A percentile compares a stretch with the other conserved stretches of the same genome.
Evolutionary conservation across 2,113 vertebrate species (phyloP).

Genomic region (Brachypodius melanocephalos): DNA sequence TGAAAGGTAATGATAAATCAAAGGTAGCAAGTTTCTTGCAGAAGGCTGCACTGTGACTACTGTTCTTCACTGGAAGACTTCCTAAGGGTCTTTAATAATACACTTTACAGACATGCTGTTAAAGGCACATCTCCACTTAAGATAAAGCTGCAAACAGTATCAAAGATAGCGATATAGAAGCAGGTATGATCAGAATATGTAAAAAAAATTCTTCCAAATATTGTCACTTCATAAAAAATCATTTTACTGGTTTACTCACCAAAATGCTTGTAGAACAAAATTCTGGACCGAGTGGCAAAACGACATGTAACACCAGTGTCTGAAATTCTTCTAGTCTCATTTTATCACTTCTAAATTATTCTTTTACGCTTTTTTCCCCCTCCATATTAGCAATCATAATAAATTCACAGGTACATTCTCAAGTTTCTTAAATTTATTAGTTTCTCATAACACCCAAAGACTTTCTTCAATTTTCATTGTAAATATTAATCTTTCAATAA

Average conservation of each 20-base stretch:
- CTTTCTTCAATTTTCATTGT: background rate
- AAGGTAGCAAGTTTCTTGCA: background rate
- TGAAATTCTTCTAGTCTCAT: background rate
- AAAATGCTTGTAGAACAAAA: background rate
- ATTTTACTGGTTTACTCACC: background rate
- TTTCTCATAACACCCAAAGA: background rate
- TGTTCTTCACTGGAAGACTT: background rate
- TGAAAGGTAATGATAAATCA: background rate
- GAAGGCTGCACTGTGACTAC: background rate
- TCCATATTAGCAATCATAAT: background rate
- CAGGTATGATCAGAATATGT: background rate
- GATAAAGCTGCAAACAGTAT: background rate
- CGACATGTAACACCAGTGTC: background rate
- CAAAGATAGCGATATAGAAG: background rate
- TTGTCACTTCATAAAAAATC: background rate
- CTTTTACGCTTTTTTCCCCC: background rate
- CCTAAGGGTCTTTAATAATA: background rate
- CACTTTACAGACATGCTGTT: background rate
- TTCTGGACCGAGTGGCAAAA: background rate
- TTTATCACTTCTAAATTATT: background rate
- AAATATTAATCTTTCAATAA: background rate
- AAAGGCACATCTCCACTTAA: background rate
- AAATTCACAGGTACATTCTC: background rate
- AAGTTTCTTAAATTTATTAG: background rate
- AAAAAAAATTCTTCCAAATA: background rate